Evolutionary conservation across 30 jellyfish, hydroid and myxozoan genomes (phyloP), one percentile per base, ranked within the genome.

Genomic region (Clytia hemisphaerica): DNA sequence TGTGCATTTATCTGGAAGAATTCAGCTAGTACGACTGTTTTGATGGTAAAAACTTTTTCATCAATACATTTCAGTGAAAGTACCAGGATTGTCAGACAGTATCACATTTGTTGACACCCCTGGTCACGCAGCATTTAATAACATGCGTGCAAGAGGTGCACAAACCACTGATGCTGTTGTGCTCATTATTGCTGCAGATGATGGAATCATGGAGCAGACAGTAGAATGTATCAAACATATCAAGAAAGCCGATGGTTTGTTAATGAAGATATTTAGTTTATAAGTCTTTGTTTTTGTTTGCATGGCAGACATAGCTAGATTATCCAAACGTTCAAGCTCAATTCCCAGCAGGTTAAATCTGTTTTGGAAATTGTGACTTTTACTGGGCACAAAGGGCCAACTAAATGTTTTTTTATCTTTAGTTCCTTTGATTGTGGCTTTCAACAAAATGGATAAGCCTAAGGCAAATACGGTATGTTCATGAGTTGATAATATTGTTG

Each of bases 51-150:
- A n/a, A n/a, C n/a, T n/a, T n/a, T n/a, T n/a, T n/a, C n/a, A n/a
- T n/a, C n/a, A n/a, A n/a, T n/a, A n/a, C n/a, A n/a, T n/a, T n/a
- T n/a, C n/a, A 69, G 81, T 69, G 57, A 32, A 69, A 53, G 81
- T 69, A 29, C 81, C 81, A 21, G 81, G 81, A 0, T 42, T 69
- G 22, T 28, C 48, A 5, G 53, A 78, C 24, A 79, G 66, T 45
- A 72, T 92, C 18, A 77, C 96, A 18, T 92, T 92, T 61, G 77
- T 92, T 33, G 99, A 92, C 53, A 92, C 99, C 30, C 99, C 99
- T 18, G 99, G 99, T 2, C 99, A 92, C 72, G 95, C 96, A 25
- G 96, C 99, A 32, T 92, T 83, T 54, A 76, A 75, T 59, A 74
- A 92, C 21, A 84, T 83, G 95, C 76, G 99, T 48, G 84, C 85